Evolutionary conservation across 1,140 invertebrate species (phyloP).

Genomic region (Triops longicaudatus): DNA sequence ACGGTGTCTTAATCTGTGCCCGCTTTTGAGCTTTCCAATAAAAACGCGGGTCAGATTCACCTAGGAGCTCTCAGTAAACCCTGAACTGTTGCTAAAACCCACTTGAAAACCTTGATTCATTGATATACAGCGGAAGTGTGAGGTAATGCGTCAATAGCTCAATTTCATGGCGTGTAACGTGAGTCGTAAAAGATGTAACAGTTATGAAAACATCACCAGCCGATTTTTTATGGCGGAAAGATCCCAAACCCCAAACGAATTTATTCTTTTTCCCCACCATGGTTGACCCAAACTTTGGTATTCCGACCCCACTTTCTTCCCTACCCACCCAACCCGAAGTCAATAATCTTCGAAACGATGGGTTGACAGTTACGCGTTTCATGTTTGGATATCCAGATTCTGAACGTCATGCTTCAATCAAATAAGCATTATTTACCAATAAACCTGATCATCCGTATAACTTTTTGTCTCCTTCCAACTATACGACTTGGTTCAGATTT

Average conservation of each 20-base stretch:
- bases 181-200: slow-evolving; percentile 3
- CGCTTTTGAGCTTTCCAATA: no score
- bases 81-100: slow-evolving; percentile 26
- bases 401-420: no score
- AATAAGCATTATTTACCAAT: no score
- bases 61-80: background rate
- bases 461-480: no score
- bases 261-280: background rate
- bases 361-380: no score
- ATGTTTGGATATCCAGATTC: no score
- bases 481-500: no score
- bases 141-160: background rate
- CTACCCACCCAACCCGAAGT: no score
- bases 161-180: background rate
- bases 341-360: no score
- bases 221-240: slow-evolving; percentile 11
- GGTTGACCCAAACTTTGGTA: background rate
- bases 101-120: slow-evolving; percentile 26
- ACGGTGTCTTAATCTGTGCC: no score
- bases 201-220: slow-evolving; percentile 12
- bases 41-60: no score
- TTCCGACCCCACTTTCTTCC: background rate
- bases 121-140: slow-evolving; percentile 18
- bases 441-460: no score
- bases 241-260: slow-evolving; percentile 4